A percentile compares a stretch with the other conserved stretches of the same genome.
Evolutionary conservation across 2,888 invertebrate species (phyloP).

Genomic region (Serrognathus titanus): DNA sequence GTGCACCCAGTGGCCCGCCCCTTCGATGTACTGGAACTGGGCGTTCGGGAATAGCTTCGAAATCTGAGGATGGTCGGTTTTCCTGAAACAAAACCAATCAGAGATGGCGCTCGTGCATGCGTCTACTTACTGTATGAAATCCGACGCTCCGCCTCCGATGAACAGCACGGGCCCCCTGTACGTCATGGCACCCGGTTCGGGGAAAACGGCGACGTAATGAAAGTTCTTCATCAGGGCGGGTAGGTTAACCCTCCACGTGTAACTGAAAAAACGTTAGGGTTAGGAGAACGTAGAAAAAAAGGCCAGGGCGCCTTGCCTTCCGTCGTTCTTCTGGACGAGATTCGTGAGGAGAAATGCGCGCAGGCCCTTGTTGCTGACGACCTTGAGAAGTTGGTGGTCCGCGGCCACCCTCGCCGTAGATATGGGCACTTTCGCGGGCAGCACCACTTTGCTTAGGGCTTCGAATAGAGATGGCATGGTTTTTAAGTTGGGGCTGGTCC

Average conservation of each 20-base stretch:
- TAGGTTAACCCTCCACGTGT: conserved; percentile 79
- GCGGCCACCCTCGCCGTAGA: conserved; percentile 67
- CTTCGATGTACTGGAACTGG: conserved; percentile 66
- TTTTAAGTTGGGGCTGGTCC: conserved; percentile 58
- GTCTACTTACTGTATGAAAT: conserved; percentile 66
- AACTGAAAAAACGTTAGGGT: conserved; percentile 39
- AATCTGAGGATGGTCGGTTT: conserved; percentile 60
- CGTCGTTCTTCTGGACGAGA: conserved; percentile 54
- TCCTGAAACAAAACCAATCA: conserved; percentile 34
- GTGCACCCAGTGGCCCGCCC: conserved; percentile 93
- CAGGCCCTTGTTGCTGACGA: conserved; percentile 57
- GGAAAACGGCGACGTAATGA: conserved; percentile 63
- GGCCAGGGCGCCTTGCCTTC: conserved; percentile 34
- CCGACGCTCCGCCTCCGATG: conserved; percentile 78
- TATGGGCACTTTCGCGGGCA: conserved; percentile 62
- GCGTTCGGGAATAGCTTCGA: conserved; percentile 70
- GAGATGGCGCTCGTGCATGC: background rate
- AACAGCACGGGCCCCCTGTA: conserved; percentile 71
- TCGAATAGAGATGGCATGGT: conserved; percentile 62
- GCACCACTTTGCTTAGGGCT: conserved; percentile 60
- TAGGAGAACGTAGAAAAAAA: no score
- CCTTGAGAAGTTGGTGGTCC: conserved; percentile 60
- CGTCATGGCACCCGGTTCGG: conserved; percentile 44
- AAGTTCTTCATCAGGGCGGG: conserved; percentile 67
- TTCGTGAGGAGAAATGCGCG: conserved; percentile 84